Evolutionary conservation across 2,797 vertebrate species (phyloP).

Genomic region (Rhinophrynus dorsalis): DNA sequence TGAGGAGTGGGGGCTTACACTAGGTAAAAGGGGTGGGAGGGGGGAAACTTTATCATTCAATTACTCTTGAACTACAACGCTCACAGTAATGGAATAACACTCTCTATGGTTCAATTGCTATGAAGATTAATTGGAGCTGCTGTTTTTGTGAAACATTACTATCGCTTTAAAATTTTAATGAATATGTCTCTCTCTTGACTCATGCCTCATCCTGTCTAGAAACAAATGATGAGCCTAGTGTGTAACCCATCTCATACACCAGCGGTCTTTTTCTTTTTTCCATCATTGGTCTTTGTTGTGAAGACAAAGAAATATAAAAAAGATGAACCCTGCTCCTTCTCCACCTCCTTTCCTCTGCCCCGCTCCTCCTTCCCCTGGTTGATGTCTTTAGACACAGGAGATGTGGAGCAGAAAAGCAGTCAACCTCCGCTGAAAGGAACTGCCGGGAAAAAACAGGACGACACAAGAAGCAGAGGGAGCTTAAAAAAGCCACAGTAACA

Average conservation of each 20-base stretch:
- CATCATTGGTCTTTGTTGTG: constrained; percentile 21
- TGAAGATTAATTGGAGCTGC: too few relatives aligned
- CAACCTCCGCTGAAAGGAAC: constrained; percentile 20
- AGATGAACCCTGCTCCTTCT: constrained; percentile 4
- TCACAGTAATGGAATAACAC: too few relatives aligned
- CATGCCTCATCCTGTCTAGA: too few relatives aligned
- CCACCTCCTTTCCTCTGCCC: background rate
- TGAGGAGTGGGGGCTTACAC: too few relatives aligned
- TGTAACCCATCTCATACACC: background rate
- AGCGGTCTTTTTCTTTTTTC: background rate
- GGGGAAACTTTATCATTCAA: too few relatives aligned
- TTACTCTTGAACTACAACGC: too few relatives aligned
- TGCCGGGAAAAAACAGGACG: constrained; percentile 25
- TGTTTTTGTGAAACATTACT: too few relatives aligned
- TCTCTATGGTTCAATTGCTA: too few relatives aligned
- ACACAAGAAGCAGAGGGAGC: constrained; percentile 37
- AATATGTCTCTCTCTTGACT: too few relatives aligned
- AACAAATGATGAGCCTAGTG: too few relatives aligned
- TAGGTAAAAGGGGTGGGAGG: too few relatives aligned
- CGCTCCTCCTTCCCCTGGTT: constrained; percentile 16
- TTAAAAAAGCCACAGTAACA: constrained; percentile 47
- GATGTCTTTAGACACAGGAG: constrained; percentile 46
- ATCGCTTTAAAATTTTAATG: too few relatives aligned
- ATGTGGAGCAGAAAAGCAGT: constrained; percentile 35
- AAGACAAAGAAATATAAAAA: constrained; percentile 13